phyloP scores from a whole-genome alignment of 2,797 vertebrate species.

The Uromys caudimaculatus region DNA sequence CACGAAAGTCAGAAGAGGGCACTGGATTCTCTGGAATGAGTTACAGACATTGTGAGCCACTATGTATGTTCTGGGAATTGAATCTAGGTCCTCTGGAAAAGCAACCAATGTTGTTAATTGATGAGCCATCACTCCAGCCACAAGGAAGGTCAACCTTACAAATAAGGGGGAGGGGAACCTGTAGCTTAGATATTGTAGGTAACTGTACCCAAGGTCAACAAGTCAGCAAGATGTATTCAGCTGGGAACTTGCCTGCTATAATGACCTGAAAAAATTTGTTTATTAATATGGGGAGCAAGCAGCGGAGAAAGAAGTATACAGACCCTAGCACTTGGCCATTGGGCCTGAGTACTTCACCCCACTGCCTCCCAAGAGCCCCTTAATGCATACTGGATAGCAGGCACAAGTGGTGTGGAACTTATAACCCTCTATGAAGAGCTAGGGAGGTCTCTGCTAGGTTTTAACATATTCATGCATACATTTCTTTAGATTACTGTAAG shows the following conservation, averaged over 20 bases:
- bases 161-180: background rate
- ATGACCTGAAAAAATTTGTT: background rate
- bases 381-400: background rate
- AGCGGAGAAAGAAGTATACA: background rate
- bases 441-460: background rate
- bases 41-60: background rate
- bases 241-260: background rate
- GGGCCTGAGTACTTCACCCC: background rate
- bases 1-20: background rate
- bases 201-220: background rate
- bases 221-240: background rate
- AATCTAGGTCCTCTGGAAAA: background rate
- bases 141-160: background rate
- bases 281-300: background rate
- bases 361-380: background rate
- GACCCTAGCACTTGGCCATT: background rate
- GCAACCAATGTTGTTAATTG: background rate
- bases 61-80: background rate
- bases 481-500: constrained; percentile 43
- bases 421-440: background rate
- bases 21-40: background rate
- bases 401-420: background rate
- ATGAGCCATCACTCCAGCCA: background rate
- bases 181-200: background rate
- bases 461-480: background rate